Conservation (phyloP, 1,140 invertebrate species). For the Neoseiulus cucumeris region DNA sequence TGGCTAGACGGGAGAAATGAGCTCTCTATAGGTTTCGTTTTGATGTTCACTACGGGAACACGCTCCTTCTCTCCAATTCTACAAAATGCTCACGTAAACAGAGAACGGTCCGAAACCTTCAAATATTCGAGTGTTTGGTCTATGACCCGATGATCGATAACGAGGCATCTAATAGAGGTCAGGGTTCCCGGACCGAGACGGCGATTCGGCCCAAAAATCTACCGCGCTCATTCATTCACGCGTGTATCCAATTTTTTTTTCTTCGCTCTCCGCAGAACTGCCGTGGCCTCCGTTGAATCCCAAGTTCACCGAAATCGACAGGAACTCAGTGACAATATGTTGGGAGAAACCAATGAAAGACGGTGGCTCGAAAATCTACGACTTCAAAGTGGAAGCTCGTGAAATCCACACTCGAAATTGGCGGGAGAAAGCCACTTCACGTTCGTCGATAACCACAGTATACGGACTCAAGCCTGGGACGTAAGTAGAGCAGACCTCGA, state of each 20-base stretch:
- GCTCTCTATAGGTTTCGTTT: too few relatives aligned
- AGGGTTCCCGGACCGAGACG: too few relatives aligned
- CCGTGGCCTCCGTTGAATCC: background rate
- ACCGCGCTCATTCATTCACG: too few relatives aligned
- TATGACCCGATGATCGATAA: too few relatives aligned
- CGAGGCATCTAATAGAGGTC: too few relatives aligned
- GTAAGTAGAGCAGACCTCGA: background rate
- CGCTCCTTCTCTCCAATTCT: too few relatives aligned
- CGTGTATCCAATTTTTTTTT: background rate
- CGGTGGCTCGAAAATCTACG: background rate
- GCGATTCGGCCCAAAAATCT: too few relatives aligned
- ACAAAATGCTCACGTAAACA: too few relatives aligned
- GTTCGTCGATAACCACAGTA: background rate
- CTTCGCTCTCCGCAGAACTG: background rate
- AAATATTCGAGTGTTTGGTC: too few relatives aligned
- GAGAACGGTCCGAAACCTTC: too few relatives aligned
- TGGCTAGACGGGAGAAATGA: too few relatives aligned
- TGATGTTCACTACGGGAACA: too few relatives aligned
- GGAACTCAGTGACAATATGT: background rate
- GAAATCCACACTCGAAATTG: background rate
- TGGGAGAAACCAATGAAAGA: conserved; percentile 2
- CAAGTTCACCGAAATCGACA: background rate
- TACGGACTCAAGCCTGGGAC: conserved; percentile 9
- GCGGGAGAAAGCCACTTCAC: background rate
- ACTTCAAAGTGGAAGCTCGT: background rate